phyloP scores from a whole-genome alignment of 2,888 invertebrate species.

The Noctua pronuba region DNA sequence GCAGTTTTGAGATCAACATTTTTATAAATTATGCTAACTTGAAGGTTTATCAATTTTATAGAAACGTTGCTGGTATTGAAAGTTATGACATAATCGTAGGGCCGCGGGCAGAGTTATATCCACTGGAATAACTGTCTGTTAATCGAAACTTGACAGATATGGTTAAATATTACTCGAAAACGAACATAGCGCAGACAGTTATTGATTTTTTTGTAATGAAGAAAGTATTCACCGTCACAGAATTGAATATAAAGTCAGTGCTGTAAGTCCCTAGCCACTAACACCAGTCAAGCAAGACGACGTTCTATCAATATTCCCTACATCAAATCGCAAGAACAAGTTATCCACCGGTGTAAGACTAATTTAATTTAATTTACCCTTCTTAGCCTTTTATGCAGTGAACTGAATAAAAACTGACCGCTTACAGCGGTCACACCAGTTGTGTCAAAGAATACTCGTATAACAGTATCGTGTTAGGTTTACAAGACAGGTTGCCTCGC shows the following conservation, averaged over 20 bases:
- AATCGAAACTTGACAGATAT: constrained; percentile 34
- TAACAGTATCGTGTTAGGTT: constrained; percentile 63
- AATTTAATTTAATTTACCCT: constrained; percentile 55
- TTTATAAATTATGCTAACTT: constrained; percentile 59
- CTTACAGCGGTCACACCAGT: constrained; percentile 61
- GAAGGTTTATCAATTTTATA: constrained; percentile 44
- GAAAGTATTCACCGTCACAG: background rate
- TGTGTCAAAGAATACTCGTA: constrained; percentile 53
- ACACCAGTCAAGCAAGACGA: constrained; percentile 14
- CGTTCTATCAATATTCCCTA: constrained; percentile 16
- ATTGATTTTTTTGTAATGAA: background rate
- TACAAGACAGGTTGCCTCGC: constrained; percentile 57
- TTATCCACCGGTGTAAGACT: constrained; percentile 3
- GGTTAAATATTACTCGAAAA: constrained; percentile 21
- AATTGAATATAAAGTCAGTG: background rate
- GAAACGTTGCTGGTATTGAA: constrained; percentile 32
- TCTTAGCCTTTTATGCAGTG: constrained; percentile 50
- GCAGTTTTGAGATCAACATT: constrained; percentile 48
- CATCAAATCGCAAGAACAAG: constrained; percentile 31
- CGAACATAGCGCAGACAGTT: background rate
- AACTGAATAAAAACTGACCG: constrained; percentile 54
- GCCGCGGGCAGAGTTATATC: constrained; percentile 30
- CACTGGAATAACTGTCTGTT: constrained; percentile 32
- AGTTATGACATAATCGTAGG: constrained; percentile 47
- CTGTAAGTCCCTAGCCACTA: background rate